Base-by-base conservation (phyloP, 2,113 vertebrate genomes). In the Zosterops japonicus region DNA sequence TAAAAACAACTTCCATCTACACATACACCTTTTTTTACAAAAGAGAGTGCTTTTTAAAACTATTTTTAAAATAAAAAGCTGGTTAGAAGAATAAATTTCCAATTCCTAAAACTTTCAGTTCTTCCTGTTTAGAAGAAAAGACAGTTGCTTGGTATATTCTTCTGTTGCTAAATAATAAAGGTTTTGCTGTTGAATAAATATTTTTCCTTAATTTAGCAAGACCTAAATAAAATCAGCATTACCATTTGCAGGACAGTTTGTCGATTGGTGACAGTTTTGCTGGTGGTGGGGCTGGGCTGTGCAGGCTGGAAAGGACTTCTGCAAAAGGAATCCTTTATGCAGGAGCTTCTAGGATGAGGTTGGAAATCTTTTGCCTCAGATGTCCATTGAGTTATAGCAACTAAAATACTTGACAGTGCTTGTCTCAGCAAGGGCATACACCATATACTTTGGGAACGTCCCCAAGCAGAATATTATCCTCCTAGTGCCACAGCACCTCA, bases 391-490 rank as follows among this genome's bases (percentile, higher is more conserved):
- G 65, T 84, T 96, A 44, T 7, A 82, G 81, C 47, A 63, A 59
- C 64, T 67, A 27, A 81, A 91, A 78, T 39, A 63, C 69, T 84
- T 78, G 81, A 81, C 47, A 47, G 47, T 42, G 72, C 72, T 91
- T 85, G 74, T 75, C 69, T 96, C 87, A 47, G 77, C 47, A 75
- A 78, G 29, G 71, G 35, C 35, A 52, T 55, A 28, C 27, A 68
- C 92, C 84, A 87, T 90, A 90, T 79, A 78, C 78, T 91, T 91
- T 91, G 90, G 70, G 82, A 91, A 71, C 31, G 13, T 87, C 91
- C 87, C 87, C 24, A 28, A 85, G 49, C 33, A 82, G 90, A 93
- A 42, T 82, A 56, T 87, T 82, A 68, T 64, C 57, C 52, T 78
- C n/a, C 65, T 57, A 55, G 55, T 4, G 3, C 81, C 47, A 35